These are phyloP conservation scores for Craniophora ligustri DNA, from an alignment of 2,888 invertebrate genomes.

Conservation along the genomic window DNA sequence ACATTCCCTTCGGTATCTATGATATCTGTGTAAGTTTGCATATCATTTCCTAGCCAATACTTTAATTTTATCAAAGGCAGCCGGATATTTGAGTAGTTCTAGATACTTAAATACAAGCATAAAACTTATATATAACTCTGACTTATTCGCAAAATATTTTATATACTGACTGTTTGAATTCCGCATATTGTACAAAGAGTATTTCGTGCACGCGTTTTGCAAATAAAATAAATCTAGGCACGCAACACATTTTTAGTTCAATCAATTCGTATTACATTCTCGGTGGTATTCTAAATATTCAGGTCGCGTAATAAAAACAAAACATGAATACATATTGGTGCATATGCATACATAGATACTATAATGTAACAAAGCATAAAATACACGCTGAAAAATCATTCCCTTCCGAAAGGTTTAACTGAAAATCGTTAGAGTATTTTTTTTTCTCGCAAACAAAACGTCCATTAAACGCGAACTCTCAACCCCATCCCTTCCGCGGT, in stretches of 20 bases:
- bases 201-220: conserved; percentile 30
- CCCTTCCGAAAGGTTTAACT: conserved; percentile 73
- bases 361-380: conserved; percentile 65
- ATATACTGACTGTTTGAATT: conserved; percentile 16
- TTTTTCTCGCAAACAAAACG: conserved; percentile 85
- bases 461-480: conserved; percentile 84
- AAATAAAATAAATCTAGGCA: conserved; percentile 34
- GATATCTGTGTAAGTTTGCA: too few relatives aligned
- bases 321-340: conserved; percentile 42
- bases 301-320: conserved; percentile 49
- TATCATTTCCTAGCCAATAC: too few relatives aligned
- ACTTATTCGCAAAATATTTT: conserved; percentile 15
- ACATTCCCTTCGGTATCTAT: too few relatives aligned
- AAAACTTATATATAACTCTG: too few relatives aligned
- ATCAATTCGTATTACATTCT: conserved; percentile 39
- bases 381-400: conserved; percentile 73
- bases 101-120: too few relatives aligned
- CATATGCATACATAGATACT: conserved; percentile 41
- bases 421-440: conserved; percentile 79
- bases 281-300: conserved; percentile 41
- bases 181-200: conserved; percentile 14
- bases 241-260: conserved; percentile 40
- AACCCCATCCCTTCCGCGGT: conserved; percentile 85
- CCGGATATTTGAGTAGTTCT: too few relatives aligned
- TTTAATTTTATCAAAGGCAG: too few relatives aligned